These are phyloP conservation scores for Antedon bifida DNA, from an alignment of 35 echinoderm and acorn worm species.

Conservation along the genomic window DNA sequence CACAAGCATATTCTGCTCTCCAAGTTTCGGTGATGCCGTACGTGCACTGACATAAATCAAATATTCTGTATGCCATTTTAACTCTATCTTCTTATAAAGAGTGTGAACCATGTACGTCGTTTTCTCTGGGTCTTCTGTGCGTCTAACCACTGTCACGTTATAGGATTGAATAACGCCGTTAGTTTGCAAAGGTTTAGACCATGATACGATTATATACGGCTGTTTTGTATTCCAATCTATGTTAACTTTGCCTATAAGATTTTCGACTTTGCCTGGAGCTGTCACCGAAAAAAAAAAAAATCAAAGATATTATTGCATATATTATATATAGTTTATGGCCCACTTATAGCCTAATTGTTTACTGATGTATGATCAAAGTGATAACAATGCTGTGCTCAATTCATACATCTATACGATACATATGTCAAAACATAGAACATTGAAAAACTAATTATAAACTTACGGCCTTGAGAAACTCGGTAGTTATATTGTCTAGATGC, in stretches of 20 bases:
- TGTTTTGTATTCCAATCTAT: background rate
- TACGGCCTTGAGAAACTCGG: background rate
- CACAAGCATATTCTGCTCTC: background rate
- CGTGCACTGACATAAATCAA: background rate
- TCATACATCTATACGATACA: no score
- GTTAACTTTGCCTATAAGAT: background rate
- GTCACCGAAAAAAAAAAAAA: no score
- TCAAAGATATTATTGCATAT: no score
- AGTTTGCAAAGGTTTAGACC: background rate
- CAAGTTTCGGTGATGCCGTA: background rate
- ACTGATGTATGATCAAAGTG: no score
- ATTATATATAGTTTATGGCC: no score
- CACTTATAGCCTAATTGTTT: no score
- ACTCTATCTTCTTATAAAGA: background rate
- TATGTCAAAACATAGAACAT: no score
- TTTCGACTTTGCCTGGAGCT: background rate
- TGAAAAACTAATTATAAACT: background rate
- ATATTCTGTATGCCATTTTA: background rate
- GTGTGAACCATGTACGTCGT: background rate
- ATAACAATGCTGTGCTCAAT: no score
- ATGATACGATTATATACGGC: background rate
- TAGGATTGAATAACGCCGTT: background rate
- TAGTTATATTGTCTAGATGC: background rate
- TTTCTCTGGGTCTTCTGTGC: background rate
- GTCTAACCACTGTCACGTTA: background rate